Conservation (phyloP, 2,113 vertebrate genomes). For the Rhipidura dahli region DNA sequence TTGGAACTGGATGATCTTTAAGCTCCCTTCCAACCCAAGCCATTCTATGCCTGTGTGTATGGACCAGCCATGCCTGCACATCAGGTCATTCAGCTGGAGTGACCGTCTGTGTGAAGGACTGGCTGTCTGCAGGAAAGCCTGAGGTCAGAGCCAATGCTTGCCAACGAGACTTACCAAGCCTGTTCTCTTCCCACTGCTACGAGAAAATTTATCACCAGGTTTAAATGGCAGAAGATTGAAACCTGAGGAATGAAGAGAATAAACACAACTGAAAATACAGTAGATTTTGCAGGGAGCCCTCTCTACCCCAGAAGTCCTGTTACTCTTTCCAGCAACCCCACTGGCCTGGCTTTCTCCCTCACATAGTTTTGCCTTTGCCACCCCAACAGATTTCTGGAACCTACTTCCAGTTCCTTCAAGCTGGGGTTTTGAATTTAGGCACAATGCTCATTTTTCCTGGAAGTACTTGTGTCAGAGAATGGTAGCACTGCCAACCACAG, state of each 20-base stretch:
- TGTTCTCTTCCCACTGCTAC: not conserved
- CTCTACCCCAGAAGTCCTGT: not conserved
- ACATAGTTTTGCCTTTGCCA: not conserved
- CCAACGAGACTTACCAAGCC: not conserved
- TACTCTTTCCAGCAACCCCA: not conserved
- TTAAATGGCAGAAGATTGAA: not conserved
- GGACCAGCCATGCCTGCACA: not conserved
- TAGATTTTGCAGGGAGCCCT: not conserved
- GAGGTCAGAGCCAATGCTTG: not conserved
- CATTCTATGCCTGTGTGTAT: not conserved
- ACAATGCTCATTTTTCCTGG: not conserved
- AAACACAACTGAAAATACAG: not conserved
- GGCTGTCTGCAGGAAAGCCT: not conserved
- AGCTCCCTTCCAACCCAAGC: not conserved
- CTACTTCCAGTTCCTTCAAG: not conserved
- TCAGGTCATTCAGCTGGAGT: not conserved
- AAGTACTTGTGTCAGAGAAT: not conserved
- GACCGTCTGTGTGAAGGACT: not conserved
- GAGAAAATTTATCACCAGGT: not conserved
- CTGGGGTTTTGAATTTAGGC: not conserved
- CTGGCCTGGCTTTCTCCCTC: not conserved
- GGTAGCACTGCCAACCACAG: not conserved
- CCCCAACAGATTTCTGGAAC: not conserved
- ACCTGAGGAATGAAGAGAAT: not conserved
- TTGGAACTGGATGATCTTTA: not conserved